Base-by-base conservation (phyloP, 2,113 vertebrate species). In the pig (Sus scrofa) region DNA sequence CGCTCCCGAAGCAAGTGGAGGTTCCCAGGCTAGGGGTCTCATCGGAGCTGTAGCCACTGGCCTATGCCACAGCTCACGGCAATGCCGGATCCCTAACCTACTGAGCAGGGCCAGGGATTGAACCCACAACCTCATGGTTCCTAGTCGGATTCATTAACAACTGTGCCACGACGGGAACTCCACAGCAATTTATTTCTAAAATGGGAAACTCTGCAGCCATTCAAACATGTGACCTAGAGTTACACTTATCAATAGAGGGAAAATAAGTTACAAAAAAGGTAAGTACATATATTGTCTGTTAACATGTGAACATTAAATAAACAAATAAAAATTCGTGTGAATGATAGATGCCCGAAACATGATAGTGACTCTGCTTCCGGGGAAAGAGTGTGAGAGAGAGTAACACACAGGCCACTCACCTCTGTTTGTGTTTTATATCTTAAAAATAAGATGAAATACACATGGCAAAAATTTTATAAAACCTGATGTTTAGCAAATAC, bases 281-380 rank as follows among this genome's bases (percentile, higher is more conserved):
- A 91, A 85, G 50, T 62, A 65, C 14, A 39, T 67, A 74, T 90
- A 37, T 73, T 92, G 22, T 39, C 91, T 78, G 37, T 70, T 16
- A 14, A 37, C 74, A 81, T 39, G 12, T 30, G 18, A 83, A 83
- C 9, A 60, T 27, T 95, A 54, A 50, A 14, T 94, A 68, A 81
- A 78, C 37, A 92, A 68, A 82, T 50, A 85, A 84, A 84, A 73
- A 79, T 58, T 68, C n/a, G 73, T 95, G 39, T 91, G 82, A 71
- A 82, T 73, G 20, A 82, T 70, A 86, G 93, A 62, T 71, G 9
- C 9, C 63, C 73, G 63, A 63, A 87, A 71, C 67, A 77, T 30
- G 13, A 52, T 24, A 32, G 44, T 93, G 8, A 37, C 14, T 79
- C 14, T 79, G 9, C 7, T 90, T 65, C 13, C 54, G 54, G 60